Percentiles rank a stretch among this genome's conserved stretches.
These are phyloP conservation scores for Rattus norvegicus DNA, from an alignment of 2,113 vertebrate species.

Conservation along the genomic window GRCr8 NC_086027.1:108518001-108518500, in stretches of 20 bases:
- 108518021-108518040: conserved; percentile 93
- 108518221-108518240: not conserved
- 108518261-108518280: not conserved
- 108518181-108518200: not conserved
- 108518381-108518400: not conserved
- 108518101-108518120: not conserved
- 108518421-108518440: conserved; percentile 25
- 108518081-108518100: not conserved
- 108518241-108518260: not conserved
- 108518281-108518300: not conserved
- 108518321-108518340: not conserved
- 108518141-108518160: not conserved
- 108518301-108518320: not conserved
- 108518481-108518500: not conserved
- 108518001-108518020: conserved; percentile 92
- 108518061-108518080: conserved; percentile 85
- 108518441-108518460: not conserved
- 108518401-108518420: not conserved
- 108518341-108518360: not conserved
- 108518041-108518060: conserved; percentile 93
- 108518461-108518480: conserved; percentile 9
- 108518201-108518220: not conserved
- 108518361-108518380: not conserved
- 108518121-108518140: too few relatives aligned
- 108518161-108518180: not conserved